A percentile compares a stretch with the other conserved stretches of the same genome.
Conservation (phyloP, 2,797 vertebrate genomes). For the Poeciliopsis infans region DNA sequence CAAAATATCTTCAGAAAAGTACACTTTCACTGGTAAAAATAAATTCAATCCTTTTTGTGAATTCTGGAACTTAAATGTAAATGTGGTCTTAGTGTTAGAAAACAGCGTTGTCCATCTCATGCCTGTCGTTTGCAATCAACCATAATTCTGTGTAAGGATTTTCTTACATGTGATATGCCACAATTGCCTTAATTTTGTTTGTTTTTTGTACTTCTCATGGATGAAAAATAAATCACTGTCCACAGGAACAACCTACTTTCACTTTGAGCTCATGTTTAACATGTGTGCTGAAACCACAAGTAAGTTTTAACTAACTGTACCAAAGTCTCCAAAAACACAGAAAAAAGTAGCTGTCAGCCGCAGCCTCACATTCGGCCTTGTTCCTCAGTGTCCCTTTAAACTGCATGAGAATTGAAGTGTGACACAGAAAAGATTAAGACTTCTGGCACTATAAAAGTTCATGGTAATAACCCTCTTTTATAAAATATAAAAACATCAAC, state of each 20-base stretch:
- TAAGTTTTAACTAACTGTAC: neutral
- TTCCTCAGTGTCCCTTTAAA: too few species aligned
- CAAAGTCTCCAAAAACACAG: too few species aligned
- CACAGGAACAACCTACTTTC: neutral
- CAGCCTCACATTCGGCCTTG: too few species aligned
- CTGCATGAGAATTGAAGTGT: neutral
- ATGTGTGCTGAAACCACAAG: neutral
- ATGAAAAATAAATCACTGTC: too few species aligned
- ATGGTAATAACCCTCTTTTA: neutral
- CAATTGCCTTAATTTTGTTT: neutral
- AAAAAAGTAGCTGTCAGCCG: too few species aligned
- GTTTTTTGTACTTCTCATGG: neutral
- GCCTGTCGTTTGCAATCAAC: neutral
- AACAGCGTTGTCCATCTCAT: neutral
- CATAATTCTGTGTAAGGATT: neutral
- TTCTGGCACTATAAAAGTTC: neutral
- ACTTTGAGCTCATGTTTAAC: neutral
- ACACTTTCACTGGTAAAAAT: neutral
- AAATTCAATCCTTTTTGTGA: neutral
- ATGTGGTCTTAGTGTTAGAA: neutral
- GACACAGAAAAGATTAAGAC: neutral
- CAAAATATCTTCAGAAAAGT: neutral
- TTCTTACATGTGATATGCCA: neutral
- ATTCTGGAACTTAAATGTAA: neutral
- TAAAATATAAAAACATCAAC: neutral